Conservation (phyloP, 2,113 vertebrate genomes). For the Lamprotornis superbus region DNA sequence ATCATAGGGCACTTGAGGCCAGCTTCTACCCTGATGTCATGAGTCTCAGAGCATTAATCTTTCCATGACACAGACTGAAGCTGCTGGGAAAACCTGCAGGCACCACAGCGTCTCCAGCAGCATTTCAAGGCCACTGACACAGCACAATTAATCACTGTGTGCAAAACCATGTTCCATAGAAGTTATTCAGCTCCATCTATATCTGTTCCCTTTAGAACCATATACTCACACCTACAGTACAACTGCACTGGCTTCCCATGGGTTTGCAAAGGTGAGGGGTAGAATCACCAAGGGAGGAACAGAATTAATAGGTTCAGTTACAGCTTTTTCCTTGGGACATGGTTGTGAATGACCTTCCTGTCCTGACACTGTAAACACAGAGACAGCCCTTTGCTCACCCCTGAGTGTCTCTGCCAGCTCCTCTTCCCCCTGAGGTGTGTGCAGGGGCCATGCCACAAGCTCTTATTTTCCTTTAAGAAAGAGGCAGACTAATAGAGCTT, state of each 20-base stretch:
- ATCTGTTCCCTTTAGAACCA: not conserved
- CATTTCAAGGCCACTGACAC: not conserved
- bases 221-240: not conserved
- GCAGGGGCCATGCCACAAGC: not conserved
- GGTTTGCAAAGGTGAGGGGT: not conserved
- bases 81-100: slow-evolving; percentile 41
- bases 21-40: not conserved
- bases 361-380: not conserved
- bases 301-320: not conserved
- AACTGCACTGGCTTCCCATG: not conserved
- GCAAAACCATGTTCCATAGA: not conserved
- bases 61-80: not conserved
- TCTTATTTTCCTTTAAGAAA: not conserved
- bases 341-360: not conserved
- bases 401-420: not conserved
- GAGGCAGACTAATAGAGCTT: not conserved
- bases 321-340: not conserved
- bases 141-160: not conserved
- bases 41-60: slow-evolving; percentile 14
- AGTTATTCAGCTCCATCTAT: not conserved
- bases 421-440: not conserved
- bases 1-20: not conserved
- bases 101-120: not conserved
- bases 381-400: not conserved
- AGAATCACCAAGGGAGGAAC: not conserved